phyloP scores from a whole-genome alignment of 2,888 invertebrate species.

The Bellardia bayeri region DNA sequence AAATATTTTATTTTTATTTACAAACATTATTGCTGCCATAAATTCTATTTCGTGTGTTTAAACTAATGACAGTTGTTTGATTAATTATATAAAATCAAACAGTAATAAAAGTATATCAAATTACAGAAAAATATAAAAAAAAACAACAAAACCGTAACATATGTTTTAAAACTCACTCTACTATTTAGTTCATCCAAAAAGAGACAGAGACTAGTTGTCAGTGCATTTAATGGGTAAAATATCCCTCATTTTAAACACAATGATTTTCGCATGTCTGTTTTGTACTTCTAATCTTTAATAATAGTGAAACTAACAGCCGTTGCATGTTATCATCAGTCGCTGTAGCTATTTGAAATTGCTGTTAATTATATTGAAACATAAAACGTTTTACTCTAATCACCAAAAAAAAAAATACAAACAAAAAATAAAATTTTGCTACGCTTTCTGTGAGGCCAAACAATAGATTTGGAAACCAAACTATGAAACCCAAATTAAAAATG shows the following conservation, averaged over 20 bases:
- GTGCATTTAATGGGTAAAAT: neutral
- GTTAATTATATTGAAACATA: constrained; percentile 43
- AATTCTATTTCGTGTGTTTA: constrained; percentile 13
- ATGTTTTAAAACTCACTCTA: constrained; percentile 18
- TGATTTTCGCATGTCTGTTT: neutral
- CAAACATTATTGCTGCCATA: neutral
- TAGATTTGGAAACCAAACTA: neutral
- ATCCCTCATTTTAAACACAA: neutral
- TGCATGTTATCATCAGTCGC: constrained; percentile 7
- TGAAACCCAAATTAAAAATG: constrained; percentile 30
- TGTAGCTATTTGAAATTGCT: neutral
- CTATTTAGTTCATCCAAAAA: neutral
- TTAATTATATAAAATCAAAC: constrained; percentile 52
- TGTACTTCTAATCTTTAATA: constrained; percentile 44
- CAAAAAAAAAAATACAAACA: neutral
- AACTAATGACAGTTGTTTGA: constrained; percentile 48
- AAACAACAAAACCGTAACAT: neutral
- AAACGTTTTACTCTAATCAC: constrained; percentile 35
- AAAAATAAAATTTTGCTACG: constrained; percentile 17
- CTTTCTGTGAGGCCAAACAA: constrained; percentile 6
- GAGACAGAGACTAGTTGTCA: neutral
- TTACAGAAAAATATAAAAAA: neutral
- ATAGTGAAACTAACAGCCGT: constrained; percentile 53
- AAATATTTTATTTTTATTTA: neutral
- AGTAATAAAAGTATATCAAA: constrained; percentile 19